A percentile compares a stretch with the other conserved stretches of the same genome.
Evolutionary conservation across 2,888 invertebrate species (phyloP).

Genomic region (Pseudanteris insignis): DNA sequence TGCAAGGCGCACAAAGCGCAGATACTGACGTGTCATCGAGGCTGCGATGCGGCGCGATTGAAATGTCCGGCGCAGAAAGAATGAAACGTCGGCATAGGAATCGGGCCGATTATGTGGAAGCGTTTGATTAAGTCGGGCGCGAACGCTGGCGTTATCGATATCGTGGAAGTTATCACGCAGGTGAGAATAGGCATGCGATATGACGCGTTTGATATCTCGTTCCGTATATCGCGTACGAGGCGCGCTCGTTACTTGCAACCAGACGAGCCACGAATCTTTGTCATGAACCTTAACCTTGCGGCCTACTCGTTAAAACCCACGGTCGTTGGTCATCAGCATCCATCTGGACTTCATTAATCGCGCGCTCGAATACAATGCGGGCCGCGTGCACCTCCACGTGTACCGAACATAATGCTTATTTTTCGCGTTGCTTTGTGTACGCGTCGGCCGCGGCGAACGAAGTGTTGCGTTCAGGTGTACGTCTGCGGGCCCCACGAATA

Average conservation of each 20-base stretch:
- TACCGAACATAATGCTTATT: conserved; percentile 26
- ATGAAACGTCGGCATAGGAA: too few species aligned
- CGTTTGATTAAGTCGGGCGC: too few species aligned
- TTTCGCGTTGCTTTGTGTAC: conserved; percentile 12
- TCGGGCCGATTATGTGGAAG: too few species aligned
- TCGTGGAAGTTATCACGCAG: conserved; percentile 13
- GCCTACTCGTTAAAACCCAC: conserved; percentile 58
- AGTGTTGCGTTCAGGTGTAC: conserved; percentile 40
- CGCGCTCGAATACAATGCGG: conserved; percentile 26
- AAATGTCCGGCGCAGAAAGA: too few species aligned
- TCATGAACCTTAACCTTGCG: conserved; percentile 59
- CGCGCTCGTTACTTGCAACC: conserved; percentile 29
- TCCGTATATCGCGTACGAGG: conserved; percentile 31
- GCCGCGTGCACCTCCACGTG: conserved; percentile 8
- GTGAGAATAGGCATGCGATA: conserved; percentile 39
- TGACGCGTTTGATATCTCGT: conserved; percentile 32
- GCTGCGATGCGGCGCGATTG: too few species aligned
- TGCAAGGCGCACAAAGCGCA: too few species aligned
- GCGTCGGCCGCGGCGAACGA: conserved; percentile 24
- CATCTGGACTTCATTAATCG: conserved; percentile 47
- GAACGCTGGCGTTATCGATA: too few species aligned
- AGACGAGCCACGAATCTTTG: conserved; percentile 51
- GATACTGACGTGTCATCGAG: too few species aligned
- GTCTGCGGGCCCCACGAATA: conserved; percentile 37
- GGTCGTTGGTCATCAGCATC: conserved; percentile 46